phyloP scores from a whole-genome alignment of 2,888 invertebrate genomes.

The Pristionchus fissidentatus region DNA sequence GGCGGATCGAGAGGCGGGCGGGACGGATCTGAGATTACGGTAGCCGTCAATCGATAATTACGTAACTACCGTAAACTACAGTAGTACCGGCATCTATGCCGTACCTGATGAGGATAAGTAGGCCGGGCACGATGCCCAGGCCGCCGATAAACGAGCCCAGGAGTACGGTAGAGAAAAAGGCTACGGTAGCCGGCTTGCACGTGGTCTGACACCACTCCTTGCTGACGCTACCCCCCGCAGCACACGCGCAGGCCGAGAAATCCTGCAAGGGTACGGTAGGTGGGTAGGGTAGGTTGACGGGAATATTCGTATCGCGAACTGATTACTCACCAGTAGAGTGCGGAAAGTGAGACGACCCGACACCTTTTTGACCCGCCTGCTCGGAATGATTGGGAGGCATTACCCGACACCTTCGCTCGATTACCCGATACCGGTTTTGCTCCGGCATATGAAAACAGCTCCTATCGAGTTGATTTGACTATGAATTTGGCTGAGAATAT shows the following conservation, averaged over 20 bases:
- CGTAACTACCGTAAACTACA: not conserved
- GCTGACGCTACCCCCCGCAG: not conserved
- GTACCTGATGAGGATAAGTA: slow-evolving; percentile 48
- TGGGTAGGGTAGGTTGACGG: too few species aligned
- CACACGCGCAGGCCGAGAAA: slow-evolving; percentile 31
- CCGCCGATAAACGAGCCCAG: slow-evolving; percentile 70
- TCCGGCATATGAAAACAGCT: too few species aligned
- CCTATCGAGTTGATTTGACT: too few species aligned
- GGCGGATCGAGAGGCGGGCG: slow-evolving; percentile 69
- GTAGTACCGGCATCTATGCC: not conserved
- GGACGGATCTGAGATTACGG: slow-evolving; percentile 63
- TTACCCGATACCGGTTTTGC: too few species aligned
- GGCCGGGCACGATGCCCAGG: slow-evolving; percentile 64
- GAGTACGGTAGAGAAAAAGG: slow-evolving; percentile 72
- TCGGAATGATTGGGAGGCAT: too few species aligned
- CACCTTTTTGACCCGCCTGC: too few species aligned
- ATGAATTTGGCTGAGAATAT: too few species aligned
- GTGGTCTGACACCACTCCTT: slow-evolving; percentile 44
- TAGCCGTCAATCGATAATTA: not conserved
- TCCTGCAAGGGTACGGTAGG: slow-evolving; percentile 21
- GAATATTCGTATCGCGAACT: not conserved
- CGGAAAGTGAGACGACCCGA: too few species aligned
- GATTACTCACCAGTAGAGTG: too few species aligned
- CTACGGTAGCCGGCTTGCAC: slow-evolving; percentile 62
- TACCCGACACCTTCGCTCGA: too few species aligned